A percentile compares a stretch with the other conserved stretches of the same genome.
Evolutionary conservation across 1,140 invertebrate species (phyloP).

Genomic region (Stegodyphus mimosarum): DNA sequence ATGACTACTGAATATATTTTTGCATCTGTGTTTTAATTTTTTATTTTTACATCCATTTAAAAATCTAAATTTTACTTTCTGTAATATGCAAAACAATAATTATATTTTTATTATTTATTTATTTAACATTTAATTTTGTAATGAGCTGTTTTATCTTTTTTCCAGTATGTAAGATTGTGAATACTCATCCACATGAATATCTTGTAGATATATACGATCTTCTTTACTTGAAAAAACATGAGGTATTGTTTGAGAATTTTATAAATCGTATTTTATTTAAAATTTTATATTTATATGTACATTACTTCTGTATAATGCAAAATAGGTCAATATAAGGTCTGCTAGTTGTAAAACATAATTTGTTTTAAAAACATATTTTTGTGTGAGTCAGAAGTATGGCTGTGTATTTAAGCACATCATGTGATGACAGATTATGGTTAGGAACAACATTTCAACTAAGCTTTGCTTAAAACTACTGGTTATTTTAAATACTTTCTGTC

Average conservation of each 20-base stretch:
- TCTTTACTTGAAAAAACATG: conserved; percentile 41
- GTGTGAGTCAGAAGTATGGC: no score
- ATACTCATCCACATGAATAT: conserved; percentile 57
- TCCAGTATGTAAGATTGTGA: conserved; percentile 46
- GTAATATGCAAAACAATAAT: not conserved
- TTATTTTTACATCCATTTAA: not conserved
- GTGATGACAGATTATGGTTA: no score
- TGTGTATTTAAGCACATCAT: no score
- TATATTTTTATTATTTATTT: not conserved
- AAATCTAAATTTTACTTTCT: not conserved
- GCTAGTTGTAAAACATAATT: no score
- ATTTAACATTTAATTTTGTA: conserved; percentile 1
- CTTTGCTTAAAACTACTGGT: no score
- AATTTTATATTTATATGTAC: no score
- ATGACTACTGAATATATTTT: not conserved
- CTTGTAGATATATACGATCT: conserved; percentile 48
- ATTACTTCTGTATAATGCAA: no score
- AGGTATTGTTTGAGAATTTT: not conserved
- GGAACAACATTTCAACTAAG: no score
- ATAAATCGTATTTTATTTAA: no score
- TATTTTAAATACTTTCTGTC: no score
- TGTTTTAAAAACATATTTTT: no score
- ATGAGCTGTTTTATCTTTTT: not conserved
- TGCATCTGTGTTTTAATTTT: not conserved
- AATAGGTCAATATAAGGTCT: no score